phyloP scores from a whole-genome alignment of 2,888 invertebrate species.

The Graphium colonna region DNA sequence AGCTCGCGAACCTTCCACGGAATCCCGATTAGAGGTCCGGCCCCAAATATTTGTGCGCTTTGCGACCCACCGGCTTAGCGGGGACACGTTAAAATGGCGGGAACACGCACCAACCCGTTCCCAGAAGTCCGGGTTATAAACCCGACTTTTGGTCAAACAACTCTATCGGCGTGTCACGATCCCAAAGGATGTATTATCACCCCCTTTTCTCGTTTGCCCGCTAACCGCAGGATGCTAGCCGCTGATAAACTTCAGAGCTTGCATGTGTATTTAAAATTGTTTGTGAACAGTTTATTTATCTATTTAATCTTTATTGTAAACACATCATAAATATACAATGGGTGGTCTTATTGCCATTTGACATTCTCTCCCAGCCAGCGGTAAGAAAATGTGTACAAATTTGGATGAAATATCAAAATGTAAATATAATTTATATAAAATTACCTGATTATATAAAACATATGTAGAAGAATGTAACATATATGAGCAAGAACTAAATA shows the following conservation, averaged over 20 bases:
- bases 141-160: slow-evolving; percentile 45
- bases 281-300: too few relatives aligned
- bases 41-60: slow-evolving; percentile 54
- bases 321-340: too few relatives aligned
- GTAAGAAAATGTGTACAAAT: too few relatives aligned
- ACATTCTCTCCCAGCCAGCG: too few relatives aligned
- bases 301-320: too few relatives aligned
- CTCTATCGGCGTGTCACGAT: slow-evolving; percentile 50
- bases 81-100: slow-evolving; percentile 53
- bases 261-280: not conserved
- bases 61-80: slow-evolving; percentile 44
- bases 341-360: too few relatives aligned
- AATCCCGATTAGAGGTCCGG: slow-evolving; percentile 61
- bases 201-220: slow-evolving; percentile 42
- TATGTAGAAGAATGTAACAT: too few relatives aligned
- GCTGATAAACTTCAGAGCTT: slow-evolving; percentile 31
- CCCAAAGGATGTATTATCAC: slow-evolving; percentile 39
- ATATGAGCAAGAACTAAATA: too few relatives aligned
- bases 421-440: too few relatives aligned
- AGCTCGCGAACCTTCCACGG: slow-evolving; percentile 43
- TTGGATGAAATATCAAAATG: too few relatives aligned
- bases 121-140: slow-evolving; percentile 58
- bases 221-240: slow-evolving; percentile 47
- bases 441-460: too few relatives aligned
- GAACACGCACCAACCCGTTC: slow-evolving; percentile 42